phyloP scores from a whole-genome alignment of 2,797 vertebrate genomes.

The Allobates femoralis region DNA sequence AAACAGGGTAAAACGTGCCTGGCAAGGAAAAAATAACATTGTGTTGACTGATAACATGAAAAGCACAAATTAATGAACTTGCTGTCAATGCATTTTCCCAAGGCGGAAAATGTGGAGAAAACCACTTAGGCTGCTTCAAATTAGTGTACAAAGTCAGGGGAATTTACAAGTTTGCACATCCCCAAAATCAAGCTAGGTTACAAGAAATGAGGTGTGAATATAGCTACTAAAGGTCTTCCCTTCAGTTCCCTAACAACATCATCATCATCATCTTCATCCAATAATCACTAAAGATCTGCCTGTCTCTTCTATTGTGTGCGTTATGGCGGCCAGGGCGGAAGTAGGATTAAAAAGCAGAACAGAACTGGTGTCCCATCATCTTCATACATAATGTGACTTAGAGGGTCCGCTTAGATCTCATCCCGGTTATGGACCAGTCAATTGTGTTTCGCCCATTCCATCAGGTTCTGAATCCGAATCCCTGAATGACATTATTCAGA shows the following conservation, averaged over 20 bases:
- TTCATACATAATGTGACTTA: too few species aligned
- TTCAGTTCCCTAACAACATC: not conserved
- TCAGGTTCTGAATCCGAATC: too few species aligned
- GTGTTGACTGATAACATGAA: conserved; percentile 38
- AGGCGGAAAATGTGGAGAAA: not conserved
- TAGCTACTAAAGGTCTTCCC: not conserved
- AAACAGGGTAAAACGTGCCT: conserved; percentile 27
- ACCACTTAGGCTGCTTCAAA: conserved; percentile 1
- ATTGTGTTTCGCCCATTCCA: too few species aligned
- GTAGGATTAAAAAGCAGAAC: too few species aligned
- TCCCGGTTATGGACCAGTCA: too few species aligned
- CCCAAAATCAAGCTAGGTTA: not conserved
- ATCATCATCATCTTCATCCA: not conserved
- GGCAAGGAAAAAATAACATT: conserved; percentile 27
- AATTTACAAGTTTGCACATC: not conserved
- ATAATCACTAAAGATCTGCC: not conserved
- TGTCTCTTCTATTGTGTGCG: not conserved
- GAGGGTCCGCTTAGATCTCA: too few species aligned
- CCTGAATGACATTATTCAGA: too few species aligned
- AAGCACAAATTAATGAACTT: conserved; percentile 47
- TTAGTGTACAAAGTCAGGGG: not conserved
- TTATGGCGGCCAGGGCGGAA: too few species aligned
- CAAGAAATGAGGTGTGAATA: not conserved
- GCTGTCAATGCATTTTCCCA: conserved; percentile 44
- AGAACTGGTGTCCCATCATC: too few species aligned